Evolutionary conservation across 2,888 invertebrate species (phyloP), one percentile per base, ranked within the genome.

Genomic region (Camponotus fellah): DNA sequence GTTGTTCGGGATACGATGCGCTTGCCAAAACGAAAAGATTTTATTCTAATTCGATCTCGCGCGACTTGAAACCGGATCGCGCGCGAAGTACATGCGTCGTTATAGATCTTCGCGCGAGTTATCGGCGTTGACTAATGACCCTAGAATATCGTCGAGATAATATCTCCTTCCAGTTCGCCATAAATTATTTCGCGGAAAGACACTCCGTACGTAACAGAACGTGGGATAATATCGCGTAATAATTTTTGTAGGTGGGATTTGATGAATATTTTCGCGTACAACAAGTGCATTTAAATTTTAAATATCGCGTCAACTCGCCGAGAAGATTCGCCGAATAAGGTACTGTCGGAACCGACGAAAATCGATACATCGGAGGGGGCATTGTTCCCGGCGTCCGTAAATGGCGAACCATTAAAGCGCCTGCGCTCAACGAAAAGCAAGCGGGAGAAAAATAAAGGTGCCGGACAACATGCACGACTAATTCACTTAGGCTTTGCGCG

Each of bases 401-500:
- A 79, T 81, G 80, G 77, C 71, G 64, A 79, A 83, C 74, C 84
- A 86, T 88, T 87, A 82, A 88, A 85, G 89, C 91, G 92, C 89
- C 85, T 92, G 92, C 91, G 91, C 86, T 83, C 72, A 66, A 75
- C 83, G 72, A 83, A 79, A 68, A 72, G 77, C 65, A 83, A 79
- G 74, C 58, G 72, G 75, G 79, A 69, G 77, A 62, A 34, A 64
- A 66, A 68, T 60, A 58, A 76, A 85, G 85, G 77, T 75, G 37
- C 72, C 58, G 62, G 76, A 86, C 90, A 53, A 53, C 53, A 88
- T 88, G 89, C 88, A 87, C 68, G 88, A 90, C 91, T 91, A 91
- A 92, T 90, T 91, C 89, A 87, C 88, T 92, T 91, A 92, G 91
- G 86, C 81, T 60, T 53, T 84, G 66, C 86, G 82, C 85, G 87